Evolutionary conservation across 2,113 vertebrate genomes (phyloP).

Genomic region (Cisticola juncidis): DNA sequence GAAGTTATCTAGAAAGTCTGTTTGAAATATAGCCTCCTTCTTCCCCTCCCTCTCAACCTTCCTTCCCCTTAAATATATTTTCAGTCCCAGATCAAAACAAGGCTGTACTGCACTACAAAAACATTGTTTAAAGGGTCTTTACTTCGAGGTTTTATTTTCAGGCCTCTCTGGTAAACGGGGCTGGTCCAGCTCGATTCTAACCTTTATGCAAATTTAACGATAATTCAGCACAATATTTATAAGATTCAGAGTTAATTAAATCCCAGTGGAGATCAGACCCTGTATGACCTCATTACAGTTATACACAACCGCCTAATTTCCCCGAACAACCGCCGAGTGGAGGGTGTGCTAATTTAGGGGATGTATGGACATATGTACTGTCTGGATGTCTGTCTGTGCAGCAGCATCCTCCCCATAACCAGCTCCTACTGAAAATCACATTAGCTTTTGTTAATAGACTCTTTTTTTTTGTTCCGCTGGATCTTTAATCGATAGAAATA

Average conservation of each 20-base stretch:
- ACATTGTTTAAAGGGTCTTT: not conserved
- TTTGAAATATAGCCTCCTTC: slow-evolving; percentile 54
- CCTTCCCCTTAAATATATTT: slow-evolving; percentile 49
- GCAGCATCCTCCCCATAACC: not conserved
- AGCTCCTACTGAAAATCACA: slow-evolving; percentile 53
- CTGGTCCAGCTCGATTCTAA: slow-evolving; percentile 55
- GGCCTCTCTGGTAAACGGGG: not conserved
- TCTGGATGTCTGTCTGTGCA: slow-evolving; percentile 44
- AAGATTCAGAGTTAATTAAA: slow-evolving; percentile 77
- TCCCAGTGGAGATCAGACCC: slow-evolving; percentile 72
- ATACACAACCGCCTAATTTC: slow-evolving; percentile 69
- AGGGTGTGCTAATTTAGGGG: slow-evolving; percentile 54
- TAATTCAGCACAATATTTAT: slow-evolving; percentile 77
- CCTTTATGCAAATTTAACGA: slow-evolving; percentile 71
- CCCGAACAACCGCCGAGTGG: slow-evolving; percentile 54
- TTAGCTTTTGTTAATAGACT: slow-evolving; percentile 63
- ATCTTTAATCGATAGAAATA: slow-evolving; percentile 67
- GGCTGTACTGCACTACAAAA: not conserved
- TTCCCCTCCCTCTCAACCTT: slow-evolving; percentile 2
- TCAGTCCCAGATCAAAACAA: slow-evolving; percentile 40
- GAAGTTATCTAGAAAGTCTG: slow-evolving; percentile 66
- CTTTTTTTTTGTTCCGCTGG: slow-evolving; percentile 22
- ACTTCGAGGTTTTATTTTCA: not conserved
- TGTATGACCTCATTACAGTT: slow-evolving; percentile 74
- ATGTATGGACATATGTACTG: slow-evolving; percentile 55